A percentile compares a stretch with the other conserved stretches of the same genome.
Evolutionary conservation across 2,888 invertebrate species (phyloP).

Genomic region (Neoitamus cyanurus): DNA sequence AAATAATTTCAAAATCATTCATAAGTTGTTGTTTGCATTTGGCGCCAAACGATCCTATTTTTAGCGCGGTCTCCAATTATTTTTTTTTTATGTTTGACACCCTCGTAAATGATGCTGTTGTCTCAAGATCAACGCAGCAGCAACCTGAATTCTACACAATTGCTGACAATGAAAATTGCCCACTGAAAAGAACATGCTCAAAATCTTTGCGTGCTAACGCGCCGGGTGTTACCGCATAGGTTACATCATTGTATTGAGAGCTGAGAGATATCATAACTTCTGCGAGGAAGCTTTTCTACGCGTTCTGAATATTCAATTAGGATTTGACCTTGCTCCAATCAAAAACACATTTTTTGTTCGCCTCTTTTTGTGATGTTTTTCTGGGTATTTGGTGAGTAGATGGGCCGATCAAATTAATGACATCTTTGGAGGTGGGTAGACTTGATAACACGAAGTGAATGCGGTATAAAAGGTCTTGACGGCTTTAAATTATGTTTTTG

Average conservation of each 20-base stretch:
- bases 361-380: background rate
- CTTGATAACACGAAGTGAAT: background rate
- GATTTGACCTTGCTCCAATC: background rate
- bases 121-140: background rate
- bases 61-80: background rate
- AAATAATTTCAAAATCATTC: background rate
- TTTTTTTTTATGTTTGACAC: background rate
- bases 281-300: background rate
- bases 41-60: background rate
- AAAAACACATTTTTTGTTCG: background rate
- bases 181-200: background rate
- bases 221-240: background rate
- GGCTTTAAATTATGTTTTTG: background rate
- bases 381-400: background rate
- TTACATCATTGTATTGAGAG: background rate
- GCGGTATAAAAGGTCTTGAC: too few relatives aligned
- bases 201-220: background rate
- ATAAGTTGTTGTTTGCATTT: background rate
- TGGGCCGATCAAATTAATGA: background rate
- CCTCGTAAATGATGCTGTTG: background rate
- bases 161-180: background rate
- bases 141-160: background rate
- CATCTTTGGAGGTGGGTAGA: background rate
- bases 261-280: background rate
- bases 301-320: constrained; percentile 1